Base-by-base conservation (phyloP, 2,113 vertebrate species). In the Scolopax mira region DNA sequence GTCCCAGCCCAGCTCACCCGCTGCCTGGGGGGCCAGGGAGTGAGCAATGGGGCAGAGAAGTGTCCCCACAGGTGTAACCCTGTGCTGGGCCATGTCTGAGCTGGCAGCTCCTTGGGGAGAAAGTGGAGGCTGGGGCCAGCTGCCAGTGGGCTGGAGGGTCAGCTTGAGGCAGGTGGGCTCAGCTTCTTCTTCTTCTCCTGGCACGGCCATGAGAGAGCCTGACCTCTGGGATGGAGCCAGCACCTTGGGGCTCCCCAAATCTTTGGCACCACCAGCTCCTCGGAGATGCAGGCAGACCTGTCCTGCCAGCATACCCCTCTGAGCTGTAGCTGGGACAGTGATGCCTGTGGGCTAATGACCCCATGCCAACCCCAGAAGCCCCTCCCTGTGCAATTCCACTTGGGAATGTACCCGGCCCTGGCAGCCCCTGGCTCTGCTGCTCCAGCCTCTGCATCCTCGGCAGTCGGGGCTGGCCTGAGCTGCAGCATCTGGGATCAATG, bases 21-120 rank as follows among this genome's bases (percentile, higher is more conserved):
- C 39, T 85, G n/a, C 54, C 30, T 3, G 0, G 5, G 46, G 10
- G 10, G 7, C 9, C 1, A 2, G 54, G 44, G 18, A 57, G 28
- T 3, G 6, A 91, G 44, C 41, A 70, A 3, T n/a, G 73, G 60
- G 51, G n/a, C n/a, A 79, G 55, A 89, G 42, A 51, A n/a, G 7
- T 74, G 35, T 61, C 24, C 51, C 19, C 30, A 22, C 9, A 80
- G 73, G 55, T 16, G n/a, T 1, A 49, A 71, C 18, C 49, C 42
- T 81, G 35, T 69, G 51, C 64, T 70, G 64, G 51, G 55, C 5
- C 27, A 57, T 1, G 3, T 44, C 64, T 91, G 77, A 84, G 35
- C 77, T 89, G 41, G 49, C 77, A 89, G 37, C 10, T 80, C 54
- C 51, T 44, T 0, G 2, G 46, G 30, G 31, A 93, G 17, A 74